These are phyloP conservation scores for Aphaenogaster floridana DNA, from an alignment of 1,140 invertebrate species.

Conservation along the genomic window DNA sequence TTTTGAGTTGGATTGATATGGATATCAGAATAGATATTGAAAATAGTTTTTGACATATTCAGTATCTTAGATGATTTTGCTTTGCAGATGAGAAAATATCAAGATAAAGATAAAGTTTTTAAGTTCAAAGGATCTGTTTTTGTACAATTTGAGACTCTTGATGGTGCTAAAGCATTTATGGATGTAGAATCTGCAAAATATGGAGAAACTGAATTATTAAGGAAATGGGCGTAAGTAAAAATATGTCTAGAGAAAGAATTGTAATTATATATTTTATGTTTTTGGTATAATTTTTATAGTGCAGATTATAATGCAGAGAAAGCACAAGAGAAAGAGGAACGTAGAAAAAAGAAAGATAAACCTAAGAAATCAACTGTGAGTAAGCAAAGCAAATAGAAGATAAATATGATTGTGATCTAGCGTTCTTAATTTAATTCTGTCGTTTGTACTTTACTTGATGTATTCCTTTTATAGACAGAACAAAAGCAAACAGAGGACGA, in stretches of 20 bases:
- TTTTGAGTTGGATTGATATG: not conserved
- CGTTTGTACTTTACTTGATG: constrained; percentile 41
- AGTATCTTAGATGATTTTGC: constrained; percentile 60
- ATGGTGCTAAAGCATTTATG: constrained; percentile 91
- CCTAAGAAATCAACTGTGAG: constrained; percentile 71
- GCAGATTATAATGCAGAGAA: constrained; percentile 91
- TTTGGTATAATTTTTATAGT: constrained; percentile 77
- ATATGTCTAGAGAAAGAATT: not conserved
- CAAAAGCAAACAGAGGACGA: constrained; percentile 77
- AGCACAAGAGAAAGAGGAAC: constrained; percentile 89
- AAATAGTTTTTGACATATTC: constrained; percentile 26
- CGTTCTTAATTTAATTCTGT: not conserved
- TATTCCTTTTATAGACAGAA: constrained; percentile 60
- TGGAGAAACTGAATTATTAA: constrained; percentile 90
- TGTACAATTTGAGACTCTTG: constrained; percentile 92
- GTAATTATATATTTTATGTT: not conserved
- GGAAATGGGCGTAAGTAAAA: constrained; percentile 90
- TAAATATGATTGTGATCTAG: not conserved
- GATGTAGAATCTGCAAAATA: constrained; percentile 90
- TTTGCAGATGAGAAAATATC: constrained; percentile 90
- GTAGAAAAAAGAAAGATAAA: constrained; percentile 87
- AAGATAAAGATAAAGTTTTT: constrained; percentile 89
- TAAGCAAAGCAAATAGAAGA: constrained; percentile 66
- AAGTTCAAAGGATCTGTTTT: constrained; percentile 97
- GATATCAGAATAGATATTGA: not conserved